Evolutionary conservation across 2,888 invertebrate species (phyloP), one percentile per base, ranked within the genome.

Genomic region (Cheilosia scutellata): DNA sequence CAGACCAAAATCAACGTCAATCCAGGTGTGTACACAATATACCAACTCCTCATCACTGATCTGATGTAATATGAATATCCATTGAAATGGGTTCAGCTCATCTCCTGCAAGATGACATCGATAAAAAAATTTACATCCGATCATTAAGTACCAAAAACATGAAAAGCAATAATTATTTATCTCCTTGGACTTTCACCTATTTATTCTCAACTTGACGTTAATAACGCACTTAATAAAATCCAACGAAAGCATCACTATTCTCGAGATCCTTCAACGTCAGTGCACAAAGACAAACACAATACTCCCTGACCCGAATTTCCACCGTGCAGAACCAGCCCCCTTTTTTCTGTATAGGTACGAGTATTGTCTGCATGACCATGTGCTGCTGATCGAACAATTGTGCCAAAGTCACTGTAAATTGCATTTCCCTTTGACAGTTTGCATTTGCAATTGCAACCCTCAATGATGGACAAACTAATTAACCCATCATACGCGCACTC

Each of bases 391-490:
- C 27, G 37, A 53, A 40, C 79, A 80, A 57, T 68, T 6, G 40
- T 82, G 86, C 72, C 86, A 86, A 86, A 86, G 86, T 77, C 86
- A 71, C 42, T 62, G 75, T 62, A 80, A 84, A 80, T 80, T 86
- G 86, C 86, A 86, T 86, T 86, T 86, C 82, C 86, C 82, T 82
- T 29, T 57, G 47, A 77, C 62, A 68, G 27, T 60, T 68, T 20
- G 20, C 20, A 20, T 60, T 68, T 20, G 20, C 20, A 20, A 20
- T 20, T 76, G 76, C 86, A 82, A 70, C 86, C 82, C 82, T 77
- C 76, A 68, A 55, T 63, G 76, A 86, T 66, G 82, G 86, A 63
- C 82, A 72, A 65, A 63, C 63, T 58, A 82, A 82, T 82, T 82
- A 72, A 82, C 25, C 44, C 63, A 58, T 70, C 44, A 65, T 40